Evolutionary conservation across 2,888 invertebrate genomes (phyloP), one percentile per base, ranked within the genome.

Genomic region (Macropis europaea): DNA sequence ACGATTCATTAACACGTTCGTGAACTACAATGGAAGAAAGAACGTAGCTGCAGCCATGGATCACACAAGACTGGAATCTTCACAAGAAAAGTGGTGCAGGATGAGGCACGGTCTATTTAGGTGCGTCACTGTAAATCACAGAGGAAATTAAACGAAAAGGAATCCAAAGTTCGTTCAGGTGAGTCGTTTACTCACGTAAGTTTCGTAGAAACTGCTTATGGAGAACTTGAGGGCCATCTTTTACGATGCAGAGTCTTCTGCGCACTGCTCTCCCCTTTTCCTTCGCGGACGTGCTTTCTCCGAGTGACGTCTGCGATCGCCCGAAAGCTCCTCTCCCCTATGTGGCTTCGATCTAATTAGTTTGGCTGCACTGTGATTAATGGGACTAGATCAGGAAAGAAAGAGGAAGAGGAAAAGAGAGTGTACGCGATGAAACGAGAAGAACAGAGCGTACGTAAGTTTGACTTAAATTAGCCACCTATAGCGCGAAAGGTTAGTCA

Each of bases 401-500:
- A 67, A 64, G 73, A 66, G 67, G 42, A 69, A 68, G 36, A 69
- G 61, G 38, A 43, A 63, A 61, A 42, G 64, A 70, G 64, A 72
- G 67, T 54, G 34, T 17, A n/a, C 57, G 40, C 13, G 76, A 76
- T 64, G 73, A 73, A 79, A 70, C 43, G 67, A 64, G 77, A 76
- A 38, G 69, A 63, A 72, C 42, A 69, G 68, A 66, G 38, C 64
- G 62, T 54, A 52, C 71, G 67, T 71, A 76, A 70, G 73, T 73
- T 73, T 73, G 79, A 87, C 87, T 87, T 87, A 87, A 89, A 88
- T 89, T 89, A 89, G 88, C 89, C 83, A 86, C 89, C 89, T 89
- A 89, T 89, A 82, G 89, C 86, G 79, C 83, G 79, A 89, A 89
- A 89, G 89, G 89, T 89, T 89, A 87, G 84, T 88, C 85, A 85